Evolutionary conservation across 2,888 invertebrate genomes (phyloP).

Genomic region (Eilema griseolum): DNA sequence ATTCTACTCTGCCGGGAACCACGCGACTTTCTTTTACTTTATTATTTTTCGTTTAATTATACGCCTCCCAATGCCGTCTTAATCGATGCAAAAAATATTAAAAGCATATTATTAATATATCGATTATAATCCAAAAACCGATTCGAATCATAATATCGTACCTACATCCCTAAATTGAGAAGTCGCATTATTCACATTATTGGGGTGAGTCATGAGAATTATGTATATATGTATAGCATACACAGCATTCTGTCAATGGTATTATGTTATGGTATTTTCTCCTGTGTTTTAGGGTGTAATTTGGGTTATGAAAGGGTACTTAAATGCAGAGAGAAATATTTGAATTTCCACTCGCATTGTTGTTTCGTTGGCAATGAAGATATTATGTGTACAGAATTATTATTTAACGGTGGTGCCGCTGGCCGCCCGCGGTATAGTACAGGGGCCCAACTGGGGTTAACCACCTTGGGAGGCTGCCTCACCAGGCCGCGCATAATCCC

Average conservation of each 20-base stretch:
- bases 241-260: neutral
- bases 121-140: no score
- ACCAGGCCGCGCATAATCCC: no score
- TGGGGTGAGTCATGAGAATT: neutral
- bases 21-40: no score
- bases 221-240: neutral
- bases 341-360: neutral
- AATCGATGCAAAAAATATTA: no score
- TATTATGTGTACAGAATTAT: neutral
- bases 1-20: no score
- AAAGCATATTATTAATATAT: no score
- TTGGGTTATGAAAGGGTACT: neutral
- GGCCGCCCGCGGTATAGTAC: no score
- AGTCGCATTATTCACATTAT: neutral
- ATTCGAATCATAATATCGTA: neutral
- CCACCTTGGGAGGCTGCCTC: no score
- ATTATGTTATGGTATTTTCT: neutral
- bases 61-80: no score
- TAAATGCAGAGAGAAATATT: slow-evolving; percentile 1
- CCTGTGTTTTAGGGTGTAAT: neutral
- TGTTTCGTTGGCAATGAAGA: neutral
- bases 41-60: no score
- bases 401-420: no score
- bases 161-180: neutral
- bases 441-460: no score